These are phyloP conservation scores for Intellagama lesueurii DNA, from an alignment of 2,797 vertebrate genomes.

Conservation along the genomic window DNA sequence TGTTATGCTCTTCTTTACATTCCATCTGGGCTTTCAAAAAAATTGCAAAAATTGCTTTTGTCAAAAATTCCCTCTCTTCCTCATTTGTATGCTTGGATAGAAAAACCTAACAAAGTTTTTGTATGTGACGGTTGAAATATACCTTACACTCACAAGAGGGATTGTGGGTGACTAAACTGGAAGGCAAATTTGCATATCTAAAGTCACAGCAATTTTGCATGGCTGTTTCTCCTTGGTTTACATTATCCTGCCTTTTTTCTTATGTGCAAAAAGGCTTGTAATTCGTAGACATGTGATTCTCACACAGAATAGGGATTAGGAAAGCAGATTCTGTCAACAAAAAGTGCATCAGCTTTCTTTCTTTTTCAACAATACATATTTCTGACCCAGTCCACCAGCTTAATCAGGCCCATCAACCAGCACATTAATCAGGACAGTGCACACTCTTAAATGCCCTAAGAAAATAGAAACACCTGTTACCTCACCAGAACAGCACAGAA, in stretches of 20 bases:
- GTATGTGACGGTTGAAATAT: conserved; percentile 61
- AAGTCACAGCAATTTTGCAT: conserved; percentile 56
- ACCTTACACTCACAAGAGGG: conserved; percentile 51
- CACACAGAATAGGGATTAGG: conserved; percentile 33
- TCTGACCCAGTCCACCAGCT: conserved; percentile 32
- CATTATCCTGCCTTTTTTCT: conserved; percentile 48
- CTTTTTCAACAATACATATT: conserved; percentile 44
- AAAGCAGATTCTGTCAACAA: conserved; percentile 47
- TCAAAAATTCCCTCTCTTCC: conserved; percentile 49
- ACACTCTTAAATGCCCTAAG: not conserved
- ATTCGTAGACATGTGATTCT: conserved; percentile 38
- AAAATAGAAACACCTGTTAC: not conserved
- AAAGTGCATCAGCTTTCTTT: conserved; percentile 49
- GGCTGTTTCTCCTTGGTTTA: conserved; percentile 55
- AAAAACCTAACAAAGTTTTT: conserved; percentile 43
- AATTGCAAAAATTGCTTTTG: conserved; percentile 22
- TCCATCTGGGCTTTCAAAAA: not conserved
- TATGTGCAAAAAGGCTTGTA: conserved; percentile 29
- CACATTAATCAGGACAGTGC: conserved; percentile 37
- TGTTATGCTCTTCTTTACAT: conserved; percentile 26
- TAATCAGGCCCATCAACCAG: conserved; percentile 35
- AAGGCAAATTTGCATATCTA: conserved; percentile 52
- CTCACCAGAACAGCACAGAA: not conserved
- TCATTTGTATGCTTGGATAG: conserved; percentile 56
- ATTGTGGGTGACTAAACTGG: conserved; percentile 40